Percentiles rank a stretch among this genome's conserved stretches.
Evolutionary conservation across 2,113 vertebrate species (phyloP).

Genomic region (Phylloscopus whistleri): DNA sequence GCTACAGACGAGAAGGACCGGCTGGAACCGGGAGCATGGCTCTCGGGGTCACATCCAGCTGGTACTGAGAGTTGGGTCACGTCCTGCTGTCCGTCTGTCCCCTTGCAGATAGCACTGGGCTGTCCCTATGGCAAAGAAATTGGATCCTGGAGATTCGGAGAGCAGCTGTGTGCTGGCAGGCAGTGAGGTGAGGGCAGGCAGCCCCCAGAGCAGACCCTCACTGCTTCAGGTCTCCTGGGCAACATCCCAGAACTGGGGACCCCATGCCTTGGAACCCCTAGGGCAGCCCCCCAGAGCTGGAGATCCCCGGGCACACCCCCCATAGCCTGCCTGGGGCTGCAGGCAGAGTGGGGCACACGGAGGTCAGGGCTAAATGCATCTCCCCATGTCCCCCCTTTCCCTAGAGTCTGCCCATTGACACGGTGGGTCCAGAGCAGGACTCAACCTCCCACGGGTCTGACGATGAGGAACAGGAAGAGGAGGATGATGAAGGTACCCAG

Average conservation of each 20-base stretch:
- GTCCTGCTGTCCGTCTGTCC: neutral
- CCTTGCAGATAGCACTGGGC: conserved; percentile 16
- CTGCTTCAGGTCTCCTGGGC: neutral
- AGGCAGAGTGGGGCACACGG: neutral
- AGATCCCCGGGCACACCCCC: accelerated
- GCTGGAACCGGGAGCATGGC: neutral
- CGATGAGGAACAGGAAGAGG: neutral
- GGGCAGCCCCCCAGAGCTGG: neutral
- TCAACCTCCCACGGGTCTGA: neutral
- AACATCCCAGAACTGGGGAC: neutral
- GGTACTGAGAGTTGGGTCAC: neutral
- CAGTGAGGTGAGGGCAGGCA: conserved; percentile 52
- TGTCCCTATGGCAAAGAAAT: conserved; percentile 51
- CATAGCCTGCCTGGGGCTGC: neutral
- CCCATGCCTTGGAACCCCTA: neutral
- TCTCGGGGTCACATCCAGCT: neutral
- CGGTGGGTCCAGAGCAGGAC: conserved; percentile 14
- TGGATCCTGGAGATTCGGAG: conserved; percentile 49
- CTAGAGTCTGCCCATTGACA: conserved; percentile 63
- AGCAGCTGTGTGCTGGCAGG: conserved; percentile 67
- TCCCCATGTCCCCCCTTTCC: neutral
- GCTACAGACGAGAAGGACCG: neutral
- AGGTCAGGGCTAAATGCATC: neutral
- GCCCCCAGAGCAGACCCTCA: neutral
- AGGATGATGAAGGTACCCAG: neutral